Conservation (phyloP, 2,888 invertebrate species). For the Euplagia quadripunctaria region DNA sequence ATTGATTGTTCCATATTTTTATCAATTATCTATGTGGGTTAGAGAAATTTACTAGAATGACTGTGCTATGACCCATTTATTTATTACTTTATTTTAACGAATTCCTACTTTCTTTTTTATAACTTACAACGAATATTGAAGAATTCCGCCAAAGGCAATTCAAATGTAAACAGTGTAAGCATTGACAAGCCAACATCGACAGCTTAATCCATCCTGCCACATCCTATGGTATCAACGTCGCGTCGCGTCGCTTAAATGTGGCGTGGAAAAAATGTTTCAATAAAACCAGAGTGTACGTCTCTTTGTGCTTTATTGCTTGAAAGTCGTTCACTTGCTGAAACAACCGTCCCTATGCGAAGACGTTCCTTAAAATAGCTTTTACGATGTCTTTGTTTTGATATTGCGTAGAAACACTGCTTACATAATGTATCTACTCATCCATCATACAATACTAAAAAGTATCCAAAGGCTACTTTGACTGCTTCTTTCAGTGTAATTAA, state of each 20-base stretch:
- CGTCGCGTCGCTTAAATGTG: slow-evolving; percentile 70
- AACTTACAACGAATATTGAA: background rate
- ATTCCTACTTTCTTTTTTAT: too few species aligned
- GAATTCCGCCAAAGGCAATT: slow-evolving; percentile 13
- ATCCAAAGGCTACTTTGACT: too few species aligned
- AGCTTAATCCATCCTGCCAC: slow-evolving; percentile 40
- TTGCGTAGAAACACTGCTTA: slow-evolving; percentile 45
- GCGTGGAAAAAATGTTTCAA: slow-evolving; percentile 73
- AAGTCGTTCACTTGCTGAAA: slow-evolving; percentile 71
- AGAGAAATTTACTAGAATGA: too few species aligned
- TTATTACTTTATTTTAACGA: too few species aligned
- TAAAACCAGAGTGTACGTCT: slow-evolving; percentile 72
- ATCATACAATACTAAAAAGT: too few species aligned
- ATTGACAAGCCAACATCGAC: slow-evolving; percentile 39
- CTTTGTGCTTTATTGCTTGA: slow-evolving; percentile 77
- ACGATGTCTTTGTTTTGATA: slow-evolving; percentile 58
- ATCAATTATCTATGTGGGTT: too few species aligned
- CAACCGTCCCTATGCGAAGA: slow-evolving; percentile 64
- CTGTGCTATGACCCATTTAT: too few species aligned
- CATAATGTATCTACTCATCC: slow-evolving; percentile 30
- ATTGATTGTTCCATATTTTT: too few species aligned
- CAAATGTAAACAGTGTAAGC: slow-evolving; percentile 26
- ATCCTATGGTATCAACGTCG: slow-evolving; percentile 50
- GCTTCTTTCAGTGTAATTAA: too few species aligned
- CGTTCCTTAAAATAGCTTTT: slow-evolving; percentile 69